Base-by-base conservation (phyloP, 2,797 vertebrate genomes). In the Sciaenops ocellatus region DNA sequence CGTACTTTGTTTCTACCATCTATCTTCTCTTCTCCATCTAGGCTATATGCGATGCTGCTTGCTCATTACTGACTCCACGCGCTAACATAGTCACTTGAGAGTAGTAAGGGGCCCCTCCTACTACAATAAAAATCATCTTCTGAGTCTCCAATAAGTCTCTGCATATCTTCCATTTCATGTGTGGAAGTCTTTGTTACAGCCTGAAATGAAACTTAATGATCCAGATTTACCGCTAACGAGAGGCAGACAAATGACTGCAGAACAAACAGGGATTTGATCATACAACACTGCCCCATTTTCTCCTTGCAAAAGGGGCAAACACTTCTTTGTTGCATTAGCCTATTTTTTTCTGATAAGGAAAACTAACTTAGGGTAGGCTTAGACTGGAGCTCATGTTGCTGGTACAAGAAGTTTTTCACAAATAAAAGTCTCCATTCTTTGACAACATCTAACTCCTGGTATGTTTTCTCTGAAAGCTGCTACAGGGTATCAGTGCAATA, bases 191-290 rank as follows among this genome's bases (percentile, higher is more conserved):
- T 87, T 89, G 83, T 87, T 85, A 84, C 63, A 38, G 79, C 69
- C 81, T 74, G 85, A 89, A 87, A 90, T 90, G 69, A 86, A 92
- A 91, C 79, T 57, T 91, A 93, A 93, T 88, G 87, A 93, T 92
- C 83, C 68, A 84, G 86, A 92, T 91, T 88, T 82, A 83, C 67
- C 24, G 44, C 90, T 91, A 93, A 94, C 80, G 48, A 94, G 88
- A 92, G 73, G 85, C 70, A 93, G 87, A 91, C 87, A 91, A 89
- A 91, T 79, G 89, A 89, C 86, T 76, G 59, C 69, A 84, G 81
- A 90, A 85, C 81, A 92, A 93, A 92, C 80, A 28, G 60, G 57
- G 82, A 81, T 83, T 69, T 90, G 87, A 89, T 93, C 50, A 63
- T 44, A 54, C 82, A 75, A 85, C 69, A 71, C 79, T 84, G 89